Evolutionary conservation across 2,888 invertebrate genomes (phyloP), one percentile per base, ranked within the genome.

Genomic region (Dolomedes plantarius): DNA sequence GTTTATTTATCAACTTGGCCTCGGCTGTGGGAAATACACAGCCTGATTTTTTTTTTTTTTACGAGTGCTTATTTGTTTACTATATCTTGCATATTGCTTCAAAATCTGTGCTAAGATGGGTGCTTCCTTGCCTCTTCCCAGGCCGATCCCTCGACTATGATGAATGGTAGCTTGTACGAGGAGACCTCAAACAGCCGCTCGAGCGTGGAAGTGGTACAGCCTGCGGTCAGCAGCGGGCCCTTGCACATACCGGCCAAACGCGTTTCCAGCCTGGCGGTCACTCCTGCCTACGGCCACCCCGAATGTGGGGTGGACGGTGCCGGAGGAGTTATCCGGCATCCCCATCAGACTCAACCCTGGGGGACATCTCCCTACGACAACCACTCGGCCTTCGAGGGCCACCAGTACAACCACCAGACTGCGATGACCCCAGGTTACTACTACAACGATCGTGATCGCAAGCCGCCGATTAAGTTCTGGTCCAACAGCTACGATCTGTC

Each of bases 81-180:
- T 36, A 9, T 36, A 36, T 36, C 6, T 36, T 36, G 36, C 36
- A n/a, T 36, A 36, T 36, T 36, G 5, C 36, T 36, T 36, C 36
- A 5, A 5, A 36, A 7, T 5, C 9, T 27, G 65, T 65, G 31
- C 31, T 31, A 65, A 65, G 32, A 29, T 65, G 29, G 29, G 29
- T n/a, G 11, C 65, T 39, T 78, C 50, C 67, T 73, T 68, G 46
- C 68, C 62, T 56, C 69, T 36, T 74, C 64, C 0, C 73, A 87
- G 78, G 87, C 82, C 73, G 82, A 82, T 68, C 75, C 75, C 19
- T 68, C 77, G 56, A 76, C 50, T 64, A 86, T 78, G 86, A 88
- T 88, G 88, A 88, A 88, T 72, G 88, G 88, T 79, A 78, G 76
- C 78, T 71, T 88, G 75, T 88, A 88, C 65, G 88, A 88, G 72